Percentiles rank a stretch among this genome's conserved stretches.
Conservation (phyloP, 2,888 invertebrate species). For the Lasioglossum malachurum region DNA sequence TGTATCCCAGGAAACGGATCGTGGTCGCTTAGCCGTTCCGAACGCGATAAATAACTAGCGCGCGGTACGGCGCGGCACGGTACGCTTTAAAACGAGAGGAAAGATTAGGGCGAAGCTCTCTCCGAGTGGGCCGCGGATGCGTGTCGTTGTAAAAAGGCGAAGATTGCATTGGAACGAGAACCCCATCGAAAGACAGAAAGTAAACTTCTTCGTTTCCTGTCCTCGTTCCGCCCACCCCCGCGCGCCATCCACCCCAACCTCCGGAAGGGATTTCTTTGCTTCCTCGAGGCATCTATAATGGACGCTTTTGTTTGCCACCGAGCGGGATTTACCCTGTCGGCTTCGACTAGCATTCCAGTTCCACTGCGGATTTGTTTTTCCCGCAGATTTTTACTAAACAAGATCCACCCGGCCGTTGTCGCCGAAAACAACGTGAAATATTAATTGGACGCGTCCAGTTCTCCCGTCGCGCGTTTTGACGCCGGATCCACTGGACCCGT, state of each 20-base stretch:
- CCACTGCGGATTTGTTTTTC: background rate
- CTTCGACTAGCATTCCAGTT: constrained; percentile 6
- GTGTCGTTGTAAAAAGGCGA: constrained; percentile 33
- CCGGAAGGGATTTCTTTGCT: constrained; percentile 28
- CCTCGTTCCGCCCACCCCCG: background rate
- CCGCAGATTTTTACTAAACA: constrained; percentile 2
- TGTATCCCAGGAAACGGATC: constrained; percentile 23
- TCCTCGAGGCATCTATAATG: constrained; percentile 33
- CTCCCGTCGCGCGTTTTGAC: background rate
- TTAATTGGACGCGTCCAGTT: background rate
- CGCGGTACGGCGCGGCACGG: background rate
- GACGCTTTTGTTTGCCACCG: constrained; percentile 33
- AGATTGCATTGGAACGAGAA: constrained; percentile 36
- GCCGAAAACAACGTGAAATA: background rate
- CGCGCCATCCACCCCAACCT: background rate
- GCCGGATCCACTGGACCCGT: background rate
- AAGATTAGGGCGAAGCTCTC: constrained; percentile 34
- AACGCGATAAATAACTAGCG: constrained; percentile 40
- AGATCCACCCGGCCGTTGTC: background rate
- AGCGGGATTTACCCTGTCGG: constrained; percentile 6
- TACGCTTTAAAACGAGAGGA: constrained; percentile 9
- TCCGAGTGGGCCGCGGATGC: background rate
- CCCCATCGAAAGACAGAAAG: constrained; percentile 15
- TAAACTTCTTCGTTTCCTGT: constrained; percentile 18
- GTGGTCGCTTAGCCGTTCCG: constrained; percentile 8